Conservation (phyloP, 2,113 vertebrate species). For the Sphyrna mokarran region DNA sequence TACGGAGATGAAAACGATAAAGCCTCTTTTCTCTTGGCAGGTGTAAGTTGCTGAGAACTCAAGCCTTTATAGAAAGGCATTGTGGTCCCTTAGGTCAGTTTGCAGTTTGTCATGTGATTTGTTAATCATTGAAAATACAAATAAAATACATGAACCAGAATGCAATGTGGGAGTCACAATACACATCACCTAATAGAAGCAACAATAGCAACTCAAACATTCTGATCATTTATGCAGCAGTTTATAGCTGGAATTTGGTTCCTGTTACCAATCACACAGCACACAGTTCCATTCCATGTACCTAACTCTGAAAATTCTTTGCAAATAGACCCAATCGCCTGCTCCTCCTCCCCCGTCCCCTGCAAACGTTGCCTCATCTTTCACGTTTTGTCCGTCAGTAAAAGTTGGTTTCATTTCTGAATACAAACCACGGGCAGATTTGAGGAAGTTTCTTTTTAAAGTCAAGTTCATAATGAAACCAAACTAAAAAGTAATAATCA, state of each 20-base stretch:
- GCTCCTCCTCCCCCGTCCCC: not conserved
- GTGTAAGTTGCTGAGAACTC: too few species aligned
- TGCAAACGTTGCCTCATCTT: not conserved
- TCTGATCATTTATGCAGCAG: not conserved
- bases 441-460: slow-evolving; percentile 13
- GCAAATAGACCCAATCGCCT: not conserved
- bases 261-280: not conserved
- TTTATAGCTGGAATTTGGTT: not conserved
- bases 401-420: not conserved
- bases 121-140: not conserved
- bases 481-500: not conserved
- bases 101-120: too few species aligned
- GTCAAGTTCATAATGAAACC: not conserved
- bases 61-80: too few species aligned
- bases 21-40: too few species aligned
- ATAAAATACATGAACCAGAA: not conserved
- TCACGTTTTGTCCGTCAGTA: not conserved
- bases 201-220: not conserved
- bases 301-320: not conserved
- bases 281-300: not conserved
- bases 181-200: not conserved
- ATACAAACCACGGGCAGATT: not conserved
- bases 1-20: too few species aligned
- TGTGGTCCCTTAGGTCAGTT: too few species aligned
- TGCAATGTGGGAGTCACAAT: not conserved